phyloP scores from a whole-genome alignment of 53 echinoderm and acorn worm species.

The Luidia sarsii region DNA sequence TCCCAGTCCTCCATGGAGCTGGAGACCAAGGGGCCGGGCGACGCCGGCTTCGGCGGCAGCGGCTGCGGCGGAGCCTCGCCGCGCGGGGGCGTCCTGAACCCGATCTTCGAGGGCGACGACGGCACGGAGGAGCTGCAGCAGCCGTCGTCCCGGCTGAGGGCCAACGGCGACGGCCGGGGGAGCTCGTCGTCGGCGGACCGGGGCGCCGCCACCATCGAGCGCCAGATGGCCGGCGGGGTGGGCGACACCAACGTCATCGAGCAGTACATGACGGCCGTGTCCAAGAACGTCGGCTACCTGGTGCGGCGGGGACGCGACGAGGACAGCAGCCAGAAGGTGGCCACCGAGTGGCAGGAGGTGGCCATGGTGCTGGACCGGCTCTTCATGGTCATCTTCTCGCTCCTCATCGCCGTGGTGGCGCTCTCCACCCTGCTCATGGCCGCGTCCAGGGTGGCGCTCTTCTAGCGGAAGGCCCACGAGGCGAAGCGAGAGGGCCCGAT shows the following conservation, averaged over 20 bases:
- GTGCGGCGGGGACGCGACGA: conserved; percentile 56
- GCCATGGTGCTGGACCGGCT: conserved; percentile 80
- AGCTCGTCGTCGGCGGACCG: neutral
- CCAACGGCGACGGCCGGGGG: conserved; percentile 7
- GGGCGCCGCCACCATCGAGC: conserved; percentile 2
- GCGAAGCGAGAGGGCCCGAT: too few species aligned
- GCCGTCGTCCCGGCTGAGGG: too few species aligned
- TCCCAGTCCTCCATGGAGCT: conserved; percentile 56
- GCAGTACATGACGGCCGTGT: conserved; percentile 66
- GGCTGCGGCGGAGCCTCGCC: neutral
- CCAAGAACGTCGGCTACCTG: conserved; percentile 65
- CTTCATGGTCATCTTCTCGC: conserved; percentile 62
- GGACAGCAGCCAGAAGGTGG: conserved; percentile 62
- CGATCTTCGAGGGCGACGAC: conserved; percentile 86
- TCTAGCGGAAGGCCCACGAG: conserved; percentile 12
- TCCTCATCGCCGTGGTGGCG: conserved; percentile 51
- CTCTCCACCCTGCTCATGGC: conserved; percentile 57
- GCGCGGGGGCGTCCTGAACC: conserved; percentile 73
- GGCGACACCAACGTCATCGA: conserved; percentile 59
- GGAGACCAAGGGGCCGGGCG: conserved; percentile 28
- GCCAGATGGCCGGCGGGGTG: neutral
- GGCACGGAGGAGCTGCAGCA: conserved; percentile 42
- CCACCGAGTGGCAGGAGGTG: conserved; percentile 85
- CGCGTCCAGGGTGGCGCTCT: conserved; percentile 17
- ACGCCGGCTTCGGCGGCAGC: conserved; percentile 5